A percentile compares a stretch with the other conserved stretches of the same genome.
Conservation (phyloP, 2,888 invertebrate genomes). For the Oscheius onirici region DNA sequence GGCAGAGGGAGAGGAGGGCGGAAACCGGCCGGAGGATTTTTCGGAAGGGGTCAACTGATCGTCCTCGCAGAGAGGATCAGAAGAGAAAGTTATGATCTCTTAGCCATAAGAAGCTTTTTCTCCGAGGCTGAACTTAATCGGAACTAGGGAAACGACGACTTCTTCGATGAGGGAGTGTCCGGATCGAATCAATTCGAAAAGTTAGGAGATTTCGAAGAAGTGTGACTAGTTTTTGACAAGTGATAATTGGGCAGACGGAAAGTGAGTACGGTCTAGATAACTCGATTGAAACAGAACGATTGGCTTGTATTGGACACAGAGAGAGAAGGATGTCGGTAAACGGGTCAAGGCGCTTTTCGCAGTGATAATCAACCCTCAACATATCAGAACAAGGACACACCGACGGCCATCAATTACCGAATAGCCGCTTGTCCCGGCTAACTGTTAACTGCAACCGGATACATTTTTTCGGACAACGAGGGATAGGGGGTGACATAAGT, state of each 20-base stretch:
- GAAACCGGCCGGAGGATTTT: background rate
- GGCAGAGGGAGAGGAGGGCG: constrained; percentile 9
- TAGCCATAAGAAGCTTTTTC: background rate
- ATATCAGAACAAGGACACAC: constrained; percentile 30
- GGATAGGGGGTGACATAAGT: constrained; percentile 6
- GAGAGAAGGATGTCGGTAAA: constrained; percentile 26
- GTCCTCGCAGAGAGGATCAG: background rate
- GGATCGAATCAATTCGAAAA: background rate
- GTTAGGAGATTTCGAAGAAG: too few relatives aligned
- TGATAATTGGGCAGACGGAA: background rate
- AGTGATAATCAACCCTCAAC: constrained; percentile 21
- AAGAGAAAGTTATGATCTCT: background rate
- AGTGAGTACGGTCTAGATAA: constrained; percentile 9
- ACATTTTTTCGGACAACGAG: background rate
- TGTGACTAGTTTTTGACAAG: background rate
- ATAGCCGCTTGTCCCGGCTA: background rate
- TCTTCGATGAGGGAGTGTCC: background rate
- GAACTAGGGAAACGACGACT: background rate
- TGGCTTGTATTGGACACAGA: constrained; percentile 26
- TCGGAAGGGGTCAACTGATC: constrained; percentile 1
- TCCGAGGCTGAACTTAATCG: background rate
- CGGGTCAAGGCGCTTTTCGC: constrained; percentile 19
- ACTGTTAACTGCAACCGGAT: background rate
- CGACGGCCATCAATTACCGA: constrained; percentile 6
- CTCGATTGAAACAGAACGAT: constrained; percentile 10